These are phyloP conservation scores for Prolemur simus DNA, from an alignment of 2,113 vertebrate species.

Conservation along the genomic window DNA sequence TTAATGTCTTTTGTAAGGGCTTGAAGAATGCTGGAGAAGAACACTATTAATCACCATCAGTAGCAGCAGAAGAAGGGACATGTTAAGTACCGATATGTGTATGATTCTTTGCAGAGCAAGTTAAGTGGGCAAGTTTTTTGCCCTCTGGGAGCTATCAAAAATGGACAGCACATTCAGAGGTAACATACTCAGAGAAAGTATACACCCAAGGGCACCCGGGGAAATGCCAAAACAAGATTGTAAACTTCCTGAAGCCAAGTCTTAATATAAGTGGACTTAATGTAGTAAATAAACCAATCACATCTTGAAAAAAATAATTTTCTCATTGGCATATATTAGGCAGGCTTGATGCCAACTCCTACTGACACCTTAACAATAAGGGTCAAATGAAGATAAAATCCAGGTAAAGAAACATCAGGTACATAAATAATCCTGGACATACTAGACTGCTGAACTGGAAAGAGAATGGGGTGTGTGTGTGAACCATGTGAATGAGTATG, in stretches of 20 bases:
- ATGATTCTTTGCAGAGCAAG: not conserved
- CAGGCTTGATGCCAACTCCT: not conserved
- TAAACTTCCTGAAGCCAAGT: not conserved
- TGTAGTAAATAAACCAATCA: not conserved
- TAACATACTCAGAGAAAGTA: not conserved
- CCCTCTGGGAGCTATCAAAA: slow-evolving; percentile 10
- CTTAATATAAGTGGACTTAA: not conserved
- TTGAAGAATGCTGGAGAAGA: slow-evolving; percentile 12
- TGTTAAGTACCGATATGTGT: not conserved
- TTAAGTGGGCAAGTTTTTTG: not conserved
- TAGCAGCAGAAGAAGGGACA: slow-evolving; percentile 20
- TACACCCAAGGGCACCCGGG: not conserved
- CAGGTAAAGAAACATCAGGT: not conserved
- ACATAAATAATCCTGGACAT: not conserved
- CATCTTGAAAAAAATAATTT: not conserved
- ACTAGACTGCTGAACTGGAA: not conserved
- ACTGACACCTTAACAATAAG: not conserved
- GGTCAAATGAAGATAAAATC: not conserved
- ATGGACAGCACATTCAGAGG: not conserved
- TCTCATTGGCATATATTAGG: not conserved
- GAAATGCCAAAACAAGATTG: not conserved
- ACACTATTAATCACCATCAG: slow-evolving; percentile 37
- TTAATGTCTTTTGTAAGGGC: not conserved
- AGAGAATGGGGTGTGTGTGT: not conserved
- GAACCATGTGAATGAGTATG: no score